A percentile compares a stretch with the other conserved stretches of the same genome.
Evolutionary conservation across 2,113 vertebrate species (phyloP).

Genomic region (Corythoichthys intestinalis): DNA sequence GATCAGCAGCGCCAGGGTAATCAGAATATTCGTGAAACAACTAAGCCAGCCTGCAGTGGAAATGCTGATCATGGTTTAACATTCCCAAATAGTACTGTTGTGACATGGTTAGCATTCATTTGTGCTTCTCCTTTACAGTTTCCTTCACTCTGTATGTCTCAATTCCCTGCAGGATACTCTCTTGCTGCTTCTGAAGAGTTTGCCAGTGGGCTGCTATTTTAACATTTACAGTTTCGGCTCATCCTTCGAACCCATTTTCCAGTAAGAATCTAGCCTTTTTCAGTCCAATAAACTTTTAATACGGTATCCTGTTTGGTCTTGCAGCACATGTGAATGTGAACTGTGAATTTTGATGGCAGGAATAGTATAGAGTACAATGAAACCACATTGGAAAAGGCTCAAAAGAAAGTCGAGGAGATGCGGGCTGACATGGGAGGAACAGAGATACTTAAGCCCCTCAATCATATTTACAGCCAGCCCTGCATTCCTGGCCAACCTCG

Average conservation of each 20-base stretch:
- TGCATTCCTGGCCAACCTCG: constrained; percentile 64
- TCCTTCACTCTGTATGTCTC: constrained; percentile 27
- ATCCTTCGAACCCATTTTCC: constrained; percentile 67
- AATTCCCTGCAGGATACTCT: constrained; percentile 70
- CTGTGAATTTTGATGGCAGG: constrained; percentile 47
- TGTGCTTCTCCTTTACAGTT: background rate
- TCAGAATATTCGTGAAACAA: background rate
- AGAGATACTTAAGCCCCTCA: constrained; percentile 73
- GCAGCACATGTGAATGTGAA: background rate
- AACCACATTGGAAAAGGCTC: constrained; percentile 71
- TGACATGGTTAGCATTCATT: background rate
- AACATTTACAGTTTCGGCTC: constrained; percentile 83
- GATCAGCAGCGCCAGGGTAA: constrained; percentile 78
- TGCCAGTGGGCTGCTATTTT: constrained; percentile 83
- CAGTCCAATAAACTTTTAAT: background rate
- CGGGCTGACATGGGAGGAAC: constrained; percentile 73
- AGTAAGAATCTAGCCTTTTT: constrained; percentile 45
- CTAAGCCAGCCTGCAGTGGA: too few species aligned
- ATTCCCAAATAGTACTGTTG: background rate
- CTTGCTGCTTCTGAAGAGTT: constrained; percentile 79
- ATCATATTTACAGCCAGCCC: constrained; percentile 69
- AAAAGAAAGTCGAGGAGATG: constrained; percentile 65
- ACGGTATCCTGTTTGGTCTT: background rate
- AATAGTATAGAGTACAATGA: constrained; percentile 78
- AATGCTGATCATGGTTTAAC: background rate